Base-by-base conservation (phyloP, 1,140 invertebrate genomes). In the Temnothorax curvispinosus region DNA sequence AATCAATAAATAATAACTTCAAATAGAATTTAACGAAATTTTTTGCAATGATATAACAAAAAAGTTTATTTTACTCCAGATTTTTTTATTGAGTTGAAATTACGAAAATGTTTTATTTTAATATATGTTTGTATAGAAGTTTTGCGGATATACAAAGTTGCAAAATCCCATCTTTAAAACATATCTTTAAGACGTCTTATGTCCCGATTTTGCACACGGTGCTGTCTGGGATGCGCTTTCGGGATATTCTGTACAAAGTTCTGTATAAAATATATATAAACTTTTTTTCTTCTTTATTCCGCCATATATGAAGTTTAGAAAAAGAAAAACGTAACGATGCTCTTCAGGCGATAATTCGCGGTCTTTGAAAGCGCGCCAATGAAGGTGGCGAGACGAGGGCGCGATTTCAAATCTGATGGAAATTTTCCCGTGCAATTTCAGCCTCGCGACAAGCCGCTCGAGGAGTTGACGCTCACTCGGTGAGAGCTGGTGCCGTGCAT, bases 401-500 rank as follows among this genome's bases (percentile, higher is more conserved):
- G 32, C 18, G 47, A 81, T 71, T 71, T 52, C 8, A 13, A 69
- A 69, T 47, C 38, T 65, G 15, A 52, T 52, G 7, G 47, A 38
- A 47, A 32, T 47, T 71, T 18, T 54, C n/a, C 62, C 47, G 11
- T 44, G 32, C 44, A 27, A 64, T 85, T 74, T 60, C 72, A 76
- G 81, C n/a, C n/a, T 0, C 47, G n/a, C 41, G 27, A 3, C 77
- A 9, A 60, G 21, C 41, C 15, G 56, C 4, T 54, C 35, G 54
- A 74, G 72, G 77, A 69, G 27, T 15, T n/a, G 50, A 8, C 9
- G 52, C 15, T 82, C 27, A 9, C 67, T 47, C 69, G 80, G 88
- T 87, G 85, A 62, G 74, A 50, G 18, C 27, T 54, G n/a, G 60
- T 38, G 21, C n/a, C 69, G 27, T 18, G 21, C 32, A 56, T 18